A percentile compares a stretch with the other conserved stretches of the same genome.
phyloP scores from a whole-genome alignment of 2,888 invertebrate genomes.

The Dione vanillae region DNA sequence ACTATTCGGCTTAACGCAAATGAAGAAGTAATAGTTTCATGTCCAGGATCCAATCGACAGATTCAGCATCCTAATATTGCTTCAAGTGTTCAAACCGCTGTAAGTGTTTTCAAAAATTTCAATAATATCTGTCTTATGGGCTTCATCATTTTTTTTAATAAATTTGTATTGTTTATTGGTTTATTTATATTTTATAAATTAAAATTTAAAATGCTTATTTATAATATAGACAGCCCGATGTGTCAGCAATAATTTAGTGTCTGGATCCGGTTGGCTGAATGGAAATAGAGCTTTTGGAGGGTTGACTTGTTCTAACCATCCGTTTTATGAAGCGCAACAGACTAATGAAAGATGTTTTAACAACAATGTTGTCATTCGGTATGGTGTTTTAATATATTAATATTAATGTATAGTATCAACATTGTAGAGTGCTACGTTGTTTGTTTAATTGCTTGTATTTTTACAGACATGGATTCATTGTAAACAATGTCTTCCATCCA shows the following conservation, averaged over 20 bases:
- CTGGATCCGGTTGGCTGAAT: slow-evolving; percentile 67
- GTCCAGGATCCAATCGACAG: slow-evolving; percentile 63
- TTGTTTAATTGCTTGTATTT: not conserved
- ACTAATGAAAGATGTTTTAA: slow-evolving; percentile 72
- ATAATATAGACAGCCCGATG: slow-evolving; percentile 65
- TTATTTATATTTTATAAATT: not conserved
- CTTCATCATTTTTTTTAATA: not conserved
- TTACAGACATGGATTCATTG: slow-evolving; percentile 79
- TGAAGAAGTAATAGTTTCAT: slow-evolving; percentile 65
- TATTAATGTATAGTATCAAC: not conserved
- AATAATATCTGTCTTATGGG: not conserved
- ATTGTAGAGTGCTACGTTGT: not conserved
- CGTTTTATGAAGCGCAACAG: slow-evolving; percentile 66
- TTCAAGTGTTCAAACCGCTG: slow-evolving; percentile 57
- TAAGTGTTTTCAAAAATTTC: slow-evolving; percentile 51
- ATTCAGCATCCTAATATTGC: slow-evolving; percentile 65
- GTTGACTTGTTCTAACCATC: slow-evolving; percentile 69
- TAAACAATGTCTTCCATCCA: slow-evolving; percentile 73
- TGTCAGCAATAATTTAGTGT: slow-evolving; percentile 59
- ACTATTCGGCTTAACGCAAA: slow-evolving; percentile 61
- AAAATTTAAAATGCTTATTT: not conserved
- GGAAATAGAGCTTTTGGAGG: slow-evolving; percentile 66
- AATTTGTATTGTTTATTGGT: not conserved
- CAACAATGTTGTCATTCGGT: slow-evolving; percentile 74
- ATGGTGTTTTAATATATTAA: slow-evolving; percentile 31